Percentiles rank a stretch among this genome's conserved stretches.
These are phyloP conservation scores for Poeciliopsis occidentalis DNA, from an alignment of 2,113 vertebrate genomes.

Conservation along the genomic window DNA sequence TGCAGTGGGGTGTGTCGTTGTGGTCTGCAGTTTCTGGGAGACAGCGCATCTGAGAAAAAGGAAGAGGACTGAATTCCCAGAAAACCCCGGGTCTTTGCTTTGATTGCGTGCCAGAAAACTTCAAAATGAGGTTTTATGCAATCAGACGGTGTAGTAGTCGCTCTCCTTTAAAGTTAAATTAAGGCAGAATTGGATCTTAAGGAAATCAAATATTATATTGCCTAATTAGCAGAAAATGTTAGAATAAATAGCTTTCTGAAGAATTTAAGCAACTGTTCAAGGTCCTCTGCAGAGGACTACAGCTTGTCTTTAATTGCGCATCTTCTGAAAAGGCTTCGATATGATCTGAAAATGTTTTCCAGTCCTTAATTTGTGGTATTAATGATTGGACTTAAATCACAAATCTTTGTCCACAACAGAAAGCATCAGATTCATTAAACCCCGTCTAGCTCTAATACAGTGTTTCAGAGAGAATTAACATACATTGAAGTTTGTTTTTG, in stretches of 20 bases:
- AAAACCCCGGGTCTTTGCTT: constrained; percentile 2
- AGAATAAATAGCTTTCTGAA: background rate
- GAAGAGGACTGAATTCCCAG: constrained; percentile 19
- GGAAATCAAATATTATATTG: too few species aligned
- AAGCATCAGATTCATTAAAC: too few species aligned
- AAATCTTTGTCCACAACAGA: too few species aligned
- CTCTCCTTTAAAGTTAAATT: background rate
- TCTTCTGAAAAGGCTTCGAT: constrained; percentile 25
- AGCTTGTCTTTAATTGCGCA: constrained; percentile 12
- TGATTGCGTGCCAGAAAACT: constrained; percentile 1
- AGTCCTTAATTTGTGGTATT: constrained; percentile 35
- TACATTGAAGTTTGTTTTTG: too few species aligned
- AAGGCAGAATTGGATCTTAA: background rate
- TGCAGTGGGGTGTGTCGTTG: constrained; percentile 30
- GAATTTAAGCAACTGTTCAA: constrained; percentile 5
- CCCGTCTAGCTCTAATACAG: too few species aligned
- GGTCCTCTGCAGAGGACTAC: constrained; percentile 1
- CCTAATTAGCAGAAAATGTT: background rate
- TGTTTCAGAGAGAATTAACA: too few species aligned
- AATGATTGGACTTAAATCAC: too few species aligned
- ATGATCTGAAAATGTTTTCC: constrained; percentile 53
- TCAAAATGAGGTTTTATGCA: constrained; percentile 8
- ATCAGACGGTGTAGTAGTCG: constrained; percentile 12
- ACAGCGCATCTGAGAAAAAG: constrained; percentile 23
- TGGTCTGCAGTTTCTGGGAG: constrained; percentile 26